These are phyloP conservation scores for Pristis pectinata DNA, from an alignment of 2,797 vertebrate species.

Conservation along the genomic window DNA sequence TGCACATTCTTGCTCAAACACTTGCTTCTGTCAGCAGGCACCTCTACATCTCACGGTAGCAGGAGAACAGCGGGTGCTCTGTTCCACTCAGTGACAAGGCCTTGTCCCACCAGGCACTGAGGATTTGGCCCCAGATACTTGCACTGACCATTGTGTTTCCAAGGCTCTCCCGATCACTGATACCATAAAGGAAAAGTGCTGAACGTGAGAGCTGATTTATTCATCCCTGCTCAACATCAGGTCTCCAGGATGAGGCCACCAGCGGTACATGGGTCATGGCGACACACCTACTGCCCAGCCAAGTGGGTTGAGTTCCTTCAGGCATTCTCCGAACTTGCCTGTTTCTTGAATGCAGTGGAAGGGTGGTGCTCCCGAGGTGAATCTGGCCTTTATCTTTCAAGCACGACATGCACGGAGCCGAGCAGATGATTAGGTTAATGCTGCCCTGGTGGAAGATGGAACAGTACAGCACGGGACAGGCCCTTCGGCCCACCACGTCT, in stretches of 20 bases:
- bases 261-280: not conserved
- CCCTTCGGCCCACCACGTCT: too few relatives aligned
- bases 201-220: not conserved
- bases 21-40: not conserved
- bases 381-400: not conserved
- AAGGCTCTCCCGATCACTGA: not conserved
- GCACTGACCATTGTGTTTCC: not conserved
- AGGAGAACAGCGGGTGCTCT: not conserved
- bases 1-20: too few relatives aligned
- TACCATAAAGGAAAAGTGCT: not conserved
- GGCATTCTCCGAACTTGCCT: too few relatives aligned
- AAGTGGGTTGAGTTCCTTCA: too few relatives aligned
- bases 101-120: not conserved
- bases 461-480: too few relatives aligned
- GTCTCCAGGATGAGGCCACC: not conserved
- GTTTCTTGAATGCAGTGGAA: too few relatives aligned
- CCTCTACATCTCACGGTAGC: not conserved
- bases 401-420: not conserved
- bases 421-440: not conserved
- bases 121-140: too few relatives aligned
- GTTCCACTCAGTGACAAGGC: not conserved
- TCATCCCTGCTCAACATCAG: not conserved
- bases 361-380: too few relatives aligned
- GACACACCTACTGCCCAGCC: not conserved
- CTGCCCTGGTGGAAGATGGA: not conserved